Conservation (phyloP, 2,888 invertebrate genomes). For the Phytoseiulus persimilis region DNA sequence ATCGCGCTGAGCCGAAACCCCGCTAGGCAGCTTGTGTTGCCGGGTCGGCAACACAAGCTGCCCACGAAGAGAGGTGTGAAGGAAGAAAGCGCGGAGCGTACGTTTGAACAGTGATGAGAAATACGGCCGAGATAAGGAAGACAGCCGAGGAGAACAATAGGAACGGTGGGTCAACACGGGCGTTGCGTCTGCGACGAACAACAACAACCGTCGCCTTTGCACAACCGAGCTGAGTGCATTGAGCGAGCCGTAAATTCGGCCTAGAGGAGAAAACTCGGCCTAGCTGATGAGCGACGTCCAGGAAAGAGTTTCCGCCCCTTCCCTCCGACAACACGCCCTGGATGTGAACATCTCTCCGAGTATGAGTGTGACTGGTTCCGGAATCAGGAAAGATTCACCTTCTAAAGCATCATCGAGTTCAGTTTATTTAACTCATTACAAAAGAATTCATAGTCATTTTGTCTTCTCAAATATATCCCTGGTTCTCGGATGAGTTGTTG, state of each 20-base stretch:
- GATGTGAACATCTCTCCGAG: background rate
- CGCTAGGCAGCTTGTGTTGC: no score
- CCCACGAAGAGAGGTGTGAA: background rate
- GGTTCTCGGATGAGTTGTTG: background rate
- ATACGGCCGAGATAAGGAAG: background rate
- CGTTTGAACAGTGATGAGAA: background rate
- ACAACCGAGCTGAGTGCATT: no score
- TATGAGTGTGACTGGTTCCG: background rate
- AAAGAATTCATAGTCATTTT: constrained; percentile 14
- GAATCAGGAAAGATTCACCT: background rate
- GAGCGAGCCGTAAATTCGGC: no score
- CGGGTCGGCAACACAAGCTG: background rate
- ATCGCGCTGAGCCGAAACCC: background rate
- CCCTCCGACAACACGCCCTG: no score
- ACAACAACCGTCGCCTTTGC: background rate
- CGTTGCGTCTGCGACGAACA: background rate
- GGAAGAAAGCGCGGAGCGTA: background rate
- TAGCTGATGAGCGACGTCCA: no score
- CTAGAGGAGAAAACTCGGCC: no score
- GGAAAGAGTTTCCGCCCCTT: no score
- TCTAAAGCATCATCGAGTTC: background rate
- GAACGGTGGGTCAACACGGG: background rate
- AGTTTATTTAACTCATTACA: constrained; percentile 35
- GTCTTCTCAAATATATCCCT: background rate
- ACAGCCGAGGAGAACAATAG: background rate